Base-by-base conservation (phyloP, 2,113 vertebrate species). In the Pandion haliaetus region DNA sequence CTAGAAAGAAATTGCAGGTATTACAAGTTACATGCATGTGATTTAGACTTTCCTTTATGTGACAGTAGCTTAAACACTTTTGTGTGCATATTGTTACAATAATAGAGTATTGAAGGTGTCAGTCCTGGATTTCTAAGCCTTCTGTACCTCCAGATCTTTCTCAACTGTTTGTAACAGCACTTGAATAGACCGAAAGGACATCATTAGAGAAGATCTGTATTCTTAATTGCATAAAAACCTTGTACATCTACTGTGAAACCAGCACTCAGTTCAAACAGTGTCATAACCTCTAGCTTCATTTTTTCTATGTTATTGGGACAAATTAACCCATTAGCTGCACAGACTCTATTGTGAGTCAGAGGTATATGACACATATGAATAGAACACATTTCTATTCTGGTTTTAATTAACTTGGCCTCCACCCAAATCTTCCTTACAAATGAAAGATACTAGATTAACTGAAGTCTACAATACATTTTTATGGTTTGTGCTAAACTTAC, bases 261-360 rank as follows among this genome's bases (percentile, higher is more conserved):
- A 90, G 69, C 82, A 47, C 52, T 85, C 72, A 10, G 85, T 86
- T 84, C 84, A 93, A 95, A 94, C 62, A 96, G 82, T 88, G 82
- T 86, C 94, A 71, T 93, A 96, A 95, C 73, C 65, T 82, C 58
- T 90, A 86, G 85, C 70, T 88, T 94, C 55, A 24, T 89, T 93
- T 83, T 74, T 86, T 55, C 91, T 93, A 16, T 73, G 77, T 90
- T 90, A 78, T 40, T 65, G 8, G 85, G 82, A 88, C 87, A 96
- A 90, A 97, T 97, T 98, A 97, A 93, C 88, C 85, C 69, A 76
- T 93, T 89, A 96, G 79, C 91, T 82, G 69, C 74, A 95, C 92
- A 85, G 83, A 65, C 86, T 88, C 54, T 66, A 73, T 80, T 71
- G 23, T 94, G 94, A 90, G 88, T 88, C 94, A 95, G 94, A 94